A percentile compares a stretch with the other conserved stretches of the same genome.
Evolutionary conservation across 2,888 invertebrate genomes (phyloP).

Genomic region (Campoplex capitator): DNA sequence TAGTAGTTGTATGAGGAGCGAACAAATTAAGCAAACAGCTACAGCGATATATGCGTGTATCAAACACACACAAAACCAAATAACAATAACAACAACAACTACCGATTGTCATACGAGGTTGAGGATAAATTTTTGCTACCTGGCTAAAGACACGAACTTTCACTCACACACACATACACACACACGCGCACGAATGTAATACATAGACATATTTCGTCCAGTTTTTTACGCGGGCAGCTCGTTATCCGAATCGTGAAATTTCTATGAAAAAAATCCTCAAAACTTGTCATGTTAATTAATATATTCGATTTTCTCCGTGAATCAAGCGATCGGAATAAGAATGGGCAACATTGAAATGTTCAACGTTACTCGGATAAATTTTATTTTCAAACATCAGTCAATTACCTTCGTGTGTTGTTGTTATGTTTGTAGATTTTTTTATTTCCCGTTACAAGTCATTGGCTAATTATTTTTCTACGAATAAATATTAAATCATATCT

Average conservation of each 20-base stretch:
- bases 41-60: constrained; percentile 34
- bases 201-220: constrained; percentile 77
- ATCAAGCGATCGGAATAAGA: not conserved
- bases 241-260: constrained; percentile 55
- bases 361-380: not conserved
- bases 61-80: constrained; percentile 23
- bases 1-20: constrained; percentile 49
- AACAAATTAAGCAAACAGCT: constrained; percentile 37
- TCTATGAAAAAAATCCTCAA: constrained; percentile 67
- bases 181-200: constrained; percentile 5
- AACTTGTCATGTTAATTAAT: constrained; percentile 42
- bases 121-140: constrained; percentile 76
- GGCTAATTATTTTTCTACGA: too few species aligned
- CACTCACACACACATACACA: constrained; percentile 12
- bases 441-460: not conserved
- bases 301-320: constrained; percentile 16
- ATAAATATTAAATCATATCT: too few species aligned
- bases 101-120: constrained; percentile 56
- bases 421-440: not conserved
- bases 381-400: not conserved
- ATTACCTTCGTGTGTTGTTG: too few species aligned
- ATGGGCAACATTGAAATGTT: not conserved
- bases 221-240: constrained; percentile 80
- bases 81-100: not conserved
- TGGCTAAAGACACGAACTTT: constrained; percentile 23